A percentile compares a stretch with the other conserved stretches of the same genome.
These are phyloP conservation scores for Cryptus armator DNA, from an alignment of 2,888 invertebrate genomes.

Conservation along the genomic window DNA sequence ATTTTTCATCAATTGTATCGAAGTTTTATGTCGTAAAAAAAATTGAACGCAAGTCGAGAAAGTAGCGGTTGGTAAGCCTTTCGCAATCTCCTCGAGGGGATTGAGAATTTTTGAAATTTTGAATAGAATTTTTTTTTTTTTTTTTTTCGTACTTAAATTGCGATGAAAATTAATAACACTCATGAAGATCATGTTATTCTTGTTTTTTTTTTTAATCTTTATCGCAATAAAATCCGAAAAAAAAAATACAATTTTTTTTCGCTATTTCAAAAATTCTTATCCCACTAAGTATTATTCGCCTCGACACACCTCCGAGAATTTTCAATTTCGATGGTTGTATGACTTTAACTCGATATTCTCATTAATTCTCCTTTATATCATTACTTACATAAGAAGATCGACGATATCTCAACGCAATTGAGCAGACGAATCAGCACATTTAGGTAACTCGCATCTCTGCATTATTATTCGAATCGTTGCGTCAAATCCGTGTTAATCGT, in stretches of 20 bases:
- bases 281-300: neutral
- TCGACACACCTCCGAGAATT: constrained; percentile 14
- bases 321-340: constrained; percentile 23
- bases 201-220: neutral
- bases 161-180: neutral
- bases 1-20: constrained; percentile 15
- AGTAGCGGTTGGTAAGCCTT: neutral
- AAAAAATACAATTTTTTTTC: neutral
- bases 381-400: constrained; percentile 72
- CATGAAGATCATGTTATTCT: neutral
- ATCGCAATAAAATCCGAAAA: neutral
- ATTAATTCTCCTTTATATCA: constrained; percentile 56
- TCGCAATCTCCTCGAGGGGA: neutral
- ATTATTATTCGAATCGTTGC: constrained; percentile 21
- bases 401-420: constrained; percentile 81
- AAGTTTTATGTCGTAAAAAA: neutral
- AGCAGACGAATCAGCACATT: constrained; percentile 81
- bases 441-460: constrained; percentile 57
- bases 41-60: neutral
- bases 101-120: neutral
- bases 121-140: neutral
- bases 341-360: constrained; percentile 21
- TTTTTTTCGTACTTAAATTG: neutral
- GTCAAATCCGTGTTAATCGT: constrained; percentile 11
- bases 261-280: neutral